Base-by-base conservation (phyloP, 2,113 vertebrate species). In the Coptodon rendalli region DNA sequence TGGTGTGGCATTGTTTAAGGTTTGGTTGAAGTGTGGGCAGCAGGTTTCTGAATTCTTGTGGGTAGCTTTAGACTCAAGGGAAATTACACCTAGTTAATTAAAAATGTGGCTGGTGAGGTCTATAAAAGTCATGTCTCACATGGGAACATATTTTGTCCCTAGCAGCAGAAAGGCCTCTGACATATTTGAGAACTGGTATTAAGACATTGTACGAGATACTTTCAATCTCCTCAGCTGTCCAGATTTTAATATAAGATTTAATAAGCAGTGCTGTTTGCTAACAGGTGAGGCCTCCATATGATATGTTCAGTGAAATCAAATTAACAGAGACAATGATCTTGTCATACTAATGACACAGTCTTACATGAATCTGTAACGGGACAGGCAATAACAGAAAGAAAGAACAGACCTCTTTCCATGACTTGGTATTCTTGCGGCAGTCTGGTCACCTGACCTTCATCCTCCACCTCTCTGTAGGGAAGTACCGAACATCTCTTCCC, bases 71-170 rank as follows among this genome's bases (percentile, higher is more conserved):
- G 11, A 68, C 63, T 68, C 92, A 52, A 54, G 94, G 92, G 95
- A 95, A 96, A 96, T 96, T 95, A 94, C 50, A 57, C 80, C 7
- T 61, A 73, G 87, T 91, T 95, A 83, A 93, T 95, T 93, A 86
- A 88, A 71, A 71, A 78, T 19, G 57, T 56, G 59, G 36, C 81
- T 59, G 57, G 53, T 57, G 73, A 89, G 66, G 82, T 66, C 81
- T 78, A 82, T 85, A 85, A 82, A 91, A 71, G 83, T 86, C 88
- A 82, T 71, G 76, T 54, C 45, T 86, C 73, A 79, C 43, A 56
- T 53, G 71, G 48, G 83, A 81, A 78, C 53, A 16, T 81, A 66
- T 83, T 89, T 59, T 86, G 63, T 89, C 12, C 82, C 87, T 71
- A 34, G 80, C 40, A 56, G 50, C n/a, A 10, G 48, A 78, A 40